Base-by-base conservation (phyloP, 2,113 vertebrate genomes). In the Larimichthys crocea region DNA sequence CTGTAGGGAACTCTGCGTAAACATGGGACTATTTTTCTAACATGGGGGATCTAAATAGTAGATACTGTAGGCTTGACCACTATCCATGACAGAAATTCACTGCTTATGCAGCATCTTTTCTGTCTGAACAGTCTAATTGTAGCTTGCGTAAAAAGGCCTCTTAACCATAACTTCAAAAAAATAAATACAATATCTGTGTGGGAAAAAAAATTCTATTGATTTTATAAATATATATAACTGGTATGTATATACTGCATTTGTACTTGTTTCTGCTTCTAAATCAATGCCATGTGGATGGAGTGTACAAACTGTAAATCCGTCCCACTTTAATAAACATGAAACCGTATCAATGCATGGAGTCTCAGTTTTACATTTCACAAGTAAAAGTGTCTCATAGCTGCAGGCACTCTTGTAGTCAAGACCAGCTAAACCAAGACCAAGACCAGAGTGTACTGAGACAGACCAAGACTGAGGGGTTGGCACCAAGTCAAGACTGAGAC, bases 271-370 rank as follows among this genome's bases (percentile, higher is more conserved):
- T 87, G 92, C 93, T 94, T 94, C 90, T 92, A 92, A 92, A 93
- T 92, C 40, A 75, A 92, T 91, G 88, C 81, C 79, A 84, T 63
- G 90, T 93, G 91, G 89, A 77, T 91, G 91, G 82, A 91, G 94
- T 96, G 96, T 96, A 97, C 90, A 96, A 93, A 88, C 93, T 96
- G 93, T 96, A 95, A 95, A 96, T 94, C 92, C 80, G 88, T 94
- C 83, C 86, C 83, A 95, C 96, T 97, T 97, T 96, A 97, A 97
- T 97, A 96, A 97, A 96, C 69, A 64, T 86, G 92, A 95, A 94
- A 85, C 77, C 76, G 59, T 55, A 75, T 80, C 24, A 59, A 56
- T 68, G 86, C 79, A 72, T 61, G 53, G 0, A 64, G 59, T 92
- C 57, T 10, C 15, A 24, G 3, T 57, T 64, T 78, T 8, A 67